Evolutionary conservation across 2,113 vertebrate species (phyloP), one percentile per base, ranked within the genome.

Genomic region (Chloroceryle aenea): DNA sequence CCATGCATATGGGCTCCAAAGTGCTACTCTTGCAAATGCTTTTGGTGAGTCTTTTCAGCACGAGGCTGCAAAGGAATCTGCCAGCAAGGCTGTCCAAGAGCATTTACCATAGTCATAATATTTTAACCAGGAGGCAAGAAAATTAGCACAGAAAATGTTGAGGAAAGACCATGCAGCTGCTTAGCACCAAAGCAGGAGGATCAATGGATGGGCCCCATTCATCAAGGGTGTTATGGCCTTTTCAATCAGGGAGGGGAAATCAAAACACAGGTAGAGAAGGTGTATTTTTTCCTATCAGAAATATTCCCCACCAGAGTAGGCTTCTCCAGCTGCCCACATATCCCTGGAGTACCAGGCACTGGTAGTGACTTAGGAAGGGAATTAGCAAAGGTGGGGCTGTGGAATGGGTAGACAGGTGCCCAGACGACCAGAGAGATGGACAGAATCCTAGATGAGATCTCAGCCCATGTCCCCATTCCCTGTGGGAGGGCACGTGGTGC

Each of bases 1-100:
- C 36, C 9, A 2, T 10, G 16, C 5, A 7, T 8, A 16, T 6
- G 17, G 27, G 13, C 19, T 74, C 9, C 8, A 21, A 12, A 0
- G 0, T 7, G 5, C 8, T 2, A 4, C 34, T 55, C 25, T 71
- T 69, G n/a, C 47, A 75, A 59, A 64, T 63, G 19, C 9, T 93
- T 89, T 45, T 1, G 13, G 16, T 7, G 36, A 66, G 10, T 32
- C 32, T 78, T 82, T 43, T 73, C 40, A 64, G 20, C 20, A 14
- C 0, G 1, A 67, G 20, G 12, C 18, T 45, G 18, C 34, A 68
- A 75, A 42, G 12, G 9, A 3, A 23, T 66, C 25, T 63, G 9
- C 30, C 32, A 64, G 7, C 36, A 62, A 30, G 15, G 14, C 58
- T 74, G 15, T 20, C 48, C 43, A 50, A 53, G 26, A 68, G 26